Conservation (phyloP, 2,797 vertebrate genomes). For the Pipistrellus nathusii region DNA sequence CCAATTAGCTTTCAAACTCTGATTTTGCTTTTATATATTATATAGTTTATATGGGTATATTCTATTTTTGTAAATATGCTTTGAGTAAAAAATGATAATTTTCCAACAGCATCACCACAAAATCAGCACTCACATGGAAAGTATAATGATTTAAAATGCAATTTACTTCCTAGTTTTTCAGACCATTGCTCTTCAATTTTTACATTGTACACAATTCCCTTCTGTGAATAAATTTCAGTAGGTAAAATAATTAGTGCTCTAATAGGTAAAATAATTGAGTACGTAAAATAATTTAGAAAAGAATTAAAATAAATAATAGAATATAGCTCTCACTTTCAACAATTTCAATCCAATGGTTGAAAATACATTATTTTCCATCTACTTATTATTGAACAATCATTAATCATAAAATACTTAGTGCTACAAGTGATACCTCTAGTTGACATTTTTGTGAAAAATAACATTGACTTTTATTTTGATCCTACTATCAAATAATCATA, state of each 20-base stretch:
- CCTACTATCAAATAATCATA: not conserved
- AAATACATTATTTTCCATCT: conserved; percentile 1
- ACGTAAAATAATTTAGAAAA: conserved; percentile 4
- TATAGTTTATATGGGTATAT: not conserved
- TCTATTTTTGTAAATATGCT: not conserved
- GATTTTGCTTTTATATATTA: not conserved
- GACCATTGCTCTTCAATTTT: not conserved
- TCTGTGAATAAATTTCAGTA: conserved; percentile 10
- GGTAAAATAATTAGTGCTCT: not conserved
- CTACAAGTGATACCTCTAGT: not conserved
- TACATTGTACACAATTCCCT: not conserved
- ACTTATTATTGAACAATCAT: not conserved
- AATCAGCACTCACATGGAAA: not conserved
- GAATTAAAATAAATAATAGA: conserved; percentile 10
- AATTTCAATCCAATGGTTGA: not conserved
- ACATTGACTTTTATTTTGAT: not conserved
- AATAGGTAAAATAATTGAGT: not conserved
- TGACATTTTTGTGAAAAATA: conserved; percentile 45
- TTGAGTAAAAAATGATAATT: conserved; percentile 28
- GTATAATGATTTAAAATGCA: conserved; percentile 20
- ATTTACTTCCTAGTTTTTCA: conserved; percentile 20
- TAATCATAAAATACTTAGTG: conserved; percentile 51
- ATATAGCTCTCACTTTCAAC: not conserved
- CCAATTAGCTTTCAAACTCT: not conserved
- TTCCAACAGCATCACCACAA: not conserved